phyloP scores from a whole-genome alignment of 1,140 invertebrate genomes.

The Ridgeia piscesae region DNA sequence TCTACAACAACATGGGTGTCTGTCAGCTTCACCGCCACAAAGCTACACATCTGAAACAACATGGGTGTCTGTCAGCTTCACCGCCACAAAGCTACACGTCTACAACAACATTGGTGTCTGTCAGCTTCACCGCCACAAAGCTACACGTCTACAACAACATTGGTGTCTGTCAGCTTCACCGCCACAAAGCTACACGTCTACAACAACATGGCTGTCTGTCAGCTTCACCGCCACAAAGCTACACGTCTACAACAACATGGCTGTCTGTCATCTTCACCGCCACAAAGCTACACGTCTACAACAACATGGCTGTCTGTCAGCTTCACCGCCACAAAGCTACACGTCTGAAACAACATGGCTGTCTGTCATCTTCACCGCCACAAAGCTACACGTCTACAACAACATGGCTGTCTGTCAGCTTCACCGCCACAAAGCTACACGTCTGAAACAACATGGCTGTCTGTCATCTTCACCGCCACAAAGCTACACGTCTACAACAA shows the following conservation, averaged over 20 bases:
- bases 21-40: not conserved
- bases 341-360: too few relatives aligned
- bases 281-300: not conserved
- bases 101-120: slow-evolving; percentile 34
- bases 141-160: not conserved
- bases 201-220: slow-evolving; percentile 39
- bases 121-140: slow-evolving; percentile 49
- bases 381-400: too few relatives aligned
- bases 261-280: not conserved
- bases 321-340: too few relatives aligned
- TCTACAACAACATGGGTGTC: not conserved
- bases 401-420: too few relatives aligned
- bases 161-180: not conserved
- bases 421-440: too few relatives aligned
- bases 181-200: not conserved
- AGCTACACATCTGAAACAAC: not conserved
- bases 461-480: too few relatives aligned
- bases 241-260: not conserved
- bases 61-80: not conserved
- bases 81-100: not conserved
- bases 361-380: too few relatives aligned
- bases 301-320: not conserved
- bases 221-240: slow-evolving; percentile 46
- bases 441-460: too few relatives aligned
- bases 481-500: not conserved